Base-by-base conservation (phyloP, 2,113 vertebrate species). In the Tragulus kanchil region DNA sequence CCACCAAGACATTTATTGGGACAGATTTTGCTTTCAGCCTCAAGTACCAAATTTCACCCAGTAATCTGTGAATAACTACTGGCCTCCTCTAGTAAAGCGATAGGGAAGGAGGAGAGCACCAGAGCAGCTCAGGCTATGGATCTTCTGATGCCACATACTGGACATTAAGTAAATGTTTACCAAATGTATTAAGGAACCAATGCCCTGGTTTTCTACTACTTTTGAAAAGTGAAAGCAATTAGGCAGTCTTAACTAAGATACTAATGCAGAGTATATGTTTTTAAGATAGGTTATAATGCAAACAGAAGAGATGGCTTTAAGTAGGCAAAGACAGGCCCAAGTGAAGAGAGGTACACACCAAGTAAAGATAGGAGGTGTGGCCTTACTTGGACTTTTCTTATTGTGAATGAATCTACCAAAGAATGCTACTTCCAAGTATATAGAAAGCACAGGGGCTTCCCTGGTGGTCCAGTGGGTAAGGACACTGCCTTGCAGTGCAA, bases 251-350 rank as follows among this genome's bases (percentile, higher is more conserved):
- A 67, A 59, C 71, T 81, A 93, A 59, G 48, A 28, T 1, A 9
- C 65, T 69, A 58, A 85, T 26, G 10, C 36, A 92, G 67, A 92
- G 50, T 9, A 23, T 93, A 36, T 92, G 86, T 92, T 92, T 48
- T 62, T 36, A 31, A 52, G 52, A 64, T 21, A 54, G 6, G 5
- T 85, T 85, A 62, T 13, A 79, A 77, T 61, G 26, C 59, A 62
- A 84, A 89, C 45, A 69, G 19, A 73, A 85, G n/a, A 85, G 48
- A 21, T n/a, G 61, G 31, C 52, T 82, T 89, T 83, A 58, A 58
- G 17, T 17, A 95, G 45, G 52, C 71, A 61, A 88, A 61, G 28
- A 82, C 15, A 58, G 61, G 56, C 28, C 61, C 45, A 25, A 36
- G 36, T 64, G 5, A 5, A 61, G 36, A 95, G 25, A 62, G 19